Conservation (phyloP, 2,113 vertebrate species). For the Corythornis madagascariensis region DNA sequence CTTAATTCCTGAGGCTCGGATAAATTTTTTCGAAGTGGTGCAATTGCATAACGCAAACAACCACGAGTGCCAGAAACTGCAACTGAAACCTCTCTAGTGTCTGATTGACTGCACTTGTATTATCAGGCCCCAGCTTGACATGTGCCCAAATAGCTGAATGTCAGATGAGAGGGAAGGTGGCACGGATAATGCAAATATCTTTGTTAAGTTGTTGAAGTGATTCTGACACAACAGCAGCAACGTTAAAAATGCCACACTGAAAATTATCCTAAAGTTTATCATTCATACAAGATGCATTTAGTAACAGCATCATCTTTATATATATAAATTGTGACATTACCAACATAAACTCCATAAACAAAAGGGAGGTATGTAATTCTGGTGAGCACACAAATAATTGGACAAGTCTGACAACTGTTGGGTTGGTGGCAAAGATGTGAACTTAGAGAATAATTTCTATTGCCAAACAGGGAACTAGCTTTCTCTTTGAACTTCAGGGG, state of each 20-base stretch:
- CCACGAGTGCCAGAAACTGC: not conserved
- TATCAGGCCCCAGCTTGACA: constrained; percentile 50
- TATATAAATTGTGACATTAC: not conserved
- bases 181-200: constrained; percentile 11
- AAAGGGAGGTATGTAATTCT: not conserved
- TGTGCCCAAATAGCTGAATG: not conserved
- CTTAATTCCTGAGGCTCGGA: constrained; percentile 8
- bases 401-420: constrained; percentile 3
- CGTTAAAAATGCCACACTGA: not conserved
- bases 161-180: constrained; percentile 21
- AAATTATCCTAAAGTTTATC: not conserved
- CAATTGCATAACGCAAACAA: constrained; percentile 43
- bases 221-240: constrained; percentile 5
- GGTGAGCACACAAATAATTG: not conserved
- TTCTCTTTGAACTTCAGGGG: constrained; percentile 55
- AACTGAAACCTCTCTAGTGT: not conserved
- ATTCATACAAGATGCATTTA: not conserved
- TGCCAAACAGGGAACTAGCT: constrained; percentile 24
- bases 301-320: not conserved
- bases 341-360: not conserved
- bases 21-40: constrained; percentile 9
- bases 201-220: constrained; percentile 10
- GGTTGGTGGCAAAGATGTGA: constrained; percentile 38
- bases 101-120: constrained; percentile 38
- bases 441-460: constrained; percentile 27